Evolutionary conservation across 2,888 invertebrate genomes (phyloP).

Genomic region (Aelia acuminata): DNA sequence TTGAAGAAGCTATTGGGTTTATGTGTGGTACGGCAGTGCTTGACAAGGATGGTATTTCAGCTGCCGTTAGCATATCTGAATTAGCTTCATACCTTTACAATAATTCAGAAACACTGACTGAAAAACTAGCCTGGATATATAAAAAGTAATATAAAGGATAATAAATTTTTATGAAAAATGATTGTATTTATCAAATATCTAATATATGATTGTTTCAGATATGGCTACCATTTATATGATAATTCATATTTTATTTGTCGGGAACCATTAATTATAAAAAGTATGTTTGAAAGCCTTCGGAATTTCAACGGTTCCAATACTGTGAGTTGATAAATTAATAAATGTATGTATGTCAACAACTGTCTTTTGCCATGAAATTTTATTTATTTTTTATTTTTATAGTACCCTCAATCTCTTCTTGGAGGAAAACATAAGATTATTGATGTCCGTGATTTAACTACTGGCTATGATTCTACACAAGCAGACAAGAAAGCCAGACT

Average conservation of each 20-base stretch:
- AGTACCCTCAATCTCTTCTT: conserved; percentile 81
- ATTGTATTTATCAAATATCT: neutral
- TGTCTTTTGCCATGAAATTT: neutral
- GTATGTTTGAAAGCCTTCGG: conserved; percentile 86
- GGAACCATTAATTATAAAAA: conserved; percentile 77
- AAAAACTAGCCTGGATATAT: conserved; percentile 84
- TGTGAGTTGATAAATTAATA: conserved; percentile 73
- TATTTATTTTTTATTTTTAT: conserved; percentile 61
- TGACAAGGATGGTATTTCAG: conserved; percentile 97
- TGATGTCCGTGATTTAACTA: conserved; percentile 88
- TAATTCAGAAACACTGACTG: conserved; percentile 71
- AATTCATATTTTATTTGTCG: conserved; percentile 93
- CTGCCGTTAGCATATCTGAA: conserved; percentile 85
- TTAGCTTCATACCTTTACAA: conserved; percentile 80
- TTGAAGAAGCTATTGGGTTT: conserved; percentile 98
- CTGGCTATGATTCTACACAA: conserved; percentile 84
- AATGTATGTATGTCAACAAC: neutral
- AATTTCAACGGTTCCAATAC: conserved; percentile 77
- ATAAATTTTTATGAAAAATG: neutral
- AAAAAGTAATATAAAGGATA: conserved; percentile 71
- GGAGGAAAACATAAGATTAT: conserved; percentile 77
- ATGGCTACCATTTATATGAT: conserved; percentile 89
- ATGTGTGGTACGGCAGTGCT: conserved; percentile 92
- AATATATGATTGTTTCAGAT: conserved; percentile 71
- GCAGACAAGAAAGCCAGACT: conserved; percentile 79